These are phyloP conservation scores for Eucriotettix oculatus DNA, from an alignment of 2,888 invertebrate species.

Conservation along the genomic window DNA sequence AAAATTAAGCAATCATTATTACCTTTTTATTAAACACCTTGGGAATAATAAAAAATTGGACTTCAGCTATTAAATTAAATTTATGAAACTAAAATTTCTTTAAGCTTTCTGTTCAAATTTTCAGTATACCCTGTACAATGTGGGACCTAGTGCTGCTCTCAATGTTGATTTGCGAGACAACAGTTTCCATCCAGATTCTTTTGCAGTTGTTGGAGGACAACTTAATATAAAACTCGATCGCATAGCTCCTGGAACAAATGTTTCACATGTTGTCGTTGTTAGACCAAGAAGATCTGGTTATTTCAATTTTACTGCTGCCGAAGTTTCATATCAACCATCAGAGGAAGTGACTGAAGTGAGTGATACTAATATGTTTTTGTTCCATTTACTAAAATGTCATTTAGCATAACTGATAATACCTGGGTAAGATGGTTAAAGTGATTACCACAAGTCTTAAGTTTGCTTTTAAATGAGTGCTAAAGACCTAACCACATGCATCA, in stretches of 20 bases:
- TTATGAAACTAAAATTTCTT: too few relatives aligned
- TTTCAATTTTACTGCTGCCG: slow-evolving; percentile 94
- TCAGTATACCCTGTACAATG: slow-evolving; percentile 77
- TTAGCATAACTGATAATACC: neutral
- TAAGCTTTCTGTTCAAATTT: slow-evolving; percentile 8
- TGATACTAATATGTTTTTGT: slow-evolving; percentile 1
- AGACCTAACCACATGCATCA: too few relatives aligned
- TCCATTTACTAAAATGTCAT: neutral
- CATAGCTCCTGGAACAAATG: slow-evolving; percentile 84
- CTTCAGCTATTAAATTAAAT: too few relatives aligned
- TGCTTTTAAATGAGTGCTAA: too few relatives aligned
- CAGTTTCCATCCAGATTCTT: slow-evolving; percentile 84
- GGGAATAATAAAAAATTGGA: too few relatives aligned
- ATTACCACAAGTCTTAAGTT: too few relatives aligned
- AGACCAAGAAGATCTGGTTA: slow-evolving; percentile 80
- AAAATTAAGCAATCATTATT: too few relatives aligned
- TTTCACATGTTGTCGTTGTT: slow-evolving; percentile 84
- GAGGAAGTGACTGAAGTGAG: slow-evolving; percentile 63
- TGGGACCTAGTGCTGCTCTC: slow-evolving; percentile 80
- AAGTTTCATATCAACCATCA: slow-evolving; percentile 70
- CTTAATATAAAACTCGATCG: slow-evolving; percentile 67
- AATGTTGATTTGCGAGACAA: slow-evolving; percentile 77
- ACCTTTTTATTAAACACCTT: too few relatives aligned
- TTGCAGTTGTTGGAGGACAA: slow-evolving; percentile 78
- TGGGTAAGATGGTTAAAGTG: too few relatives aligned